Conservation (phyloP, 64 coral and sea anemone species). For the Actinia tenebrosa region DNA sequence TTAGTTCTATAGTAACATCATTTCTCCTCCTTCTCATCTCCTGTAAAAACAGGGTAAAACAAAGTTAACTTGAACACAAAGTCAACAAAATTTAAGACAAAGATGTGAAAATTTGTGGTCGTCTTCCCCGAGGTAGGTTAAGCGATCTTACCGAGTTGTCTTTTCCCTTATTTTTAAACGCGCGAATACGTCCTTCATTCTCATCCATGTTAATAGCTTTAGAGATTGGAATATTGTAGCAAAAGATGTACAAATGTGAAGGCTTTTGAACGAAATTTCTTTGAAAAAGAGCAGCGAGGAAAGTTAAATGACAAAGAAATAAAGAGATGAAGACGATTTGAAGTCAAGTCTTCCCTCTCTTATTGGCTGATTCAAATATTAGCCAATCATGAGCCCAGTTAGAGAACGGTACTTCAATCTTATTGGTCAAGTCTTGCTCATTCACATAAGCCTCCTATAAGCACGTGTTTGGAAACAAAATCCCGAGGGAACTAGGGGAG, state of each 20-base stretch:
- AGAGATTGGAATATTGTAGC: neutral
- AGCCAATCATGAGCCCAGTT: constrained; percentile 56
- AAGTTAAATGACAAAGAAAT: constrained; percentile 8
- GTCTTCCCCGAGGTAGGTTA: neutral
- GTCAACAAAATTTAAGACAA: neutral
- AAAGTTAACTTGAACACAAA: neutral
- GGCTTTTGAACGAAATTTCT: neutral
- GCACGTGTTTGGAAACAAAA: neutral
- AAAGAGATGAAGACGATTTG: neutral
- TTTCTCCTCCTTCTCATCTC: constrained; percentile 44
- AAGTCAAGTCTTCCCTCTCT: constrained; percentile 17
- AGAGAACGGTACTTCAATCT: constrained; percentile 59
- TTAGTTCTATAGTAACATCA: constrained; percentile 48
- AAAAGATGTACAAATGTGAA: neutral
- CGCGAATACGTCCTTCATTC: constrained; percentile 27
- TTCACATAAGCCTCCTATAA: neutral
- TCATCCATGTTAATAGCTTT: constrained; percentile 33
- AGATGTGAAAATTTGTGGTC: neutral
- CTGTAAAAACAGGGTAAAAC: constrained; percentile 5
- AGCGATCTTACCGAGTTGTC: constrained; percentile 12
- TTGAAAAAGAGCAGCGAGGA: neutral
- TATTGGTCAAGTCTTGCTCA: constrained; percentile 42
- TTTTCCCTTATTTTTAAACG: constrained; percentile 60
- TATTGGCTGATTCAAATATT: constrained; percentile 28
- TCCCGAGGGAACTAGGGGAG: neutral